Conservation (phyloP, 2,888 invertebrate genomes). For the Theodoxus fluviatilis region DNA sequence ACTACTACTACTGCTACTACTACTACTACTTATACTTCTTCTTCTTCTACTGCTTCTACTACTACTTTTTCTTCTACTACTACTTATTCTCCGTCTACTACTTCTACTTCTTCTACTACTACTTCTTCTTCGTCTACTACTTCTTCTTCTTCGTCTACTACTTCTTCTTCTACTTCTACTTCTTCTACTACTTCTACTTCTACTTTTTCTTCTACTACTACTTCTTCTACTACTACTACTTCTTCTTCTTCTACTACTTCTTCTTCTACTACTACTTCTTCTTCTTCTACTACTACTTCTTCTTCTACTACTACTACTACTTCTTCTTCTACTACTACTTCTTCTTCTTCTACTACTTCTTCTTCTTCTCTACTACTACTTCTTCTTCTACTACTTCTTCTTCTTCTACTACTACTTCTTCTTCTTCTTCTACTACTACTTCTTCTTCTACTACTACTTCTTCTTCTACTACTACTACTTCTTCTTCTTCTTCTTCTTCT, state of each 20-base stretch:
- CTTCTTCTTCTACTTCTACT: background rate
- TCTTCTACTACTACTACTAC: no score
- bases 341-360: conserved; percentile 10
- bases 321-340: no score
- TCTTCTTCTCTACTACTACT: background rate
- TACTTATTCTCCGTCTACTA: background rate
- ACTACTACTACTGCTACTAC: background rate
- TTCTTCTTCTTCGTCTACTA: background rate
- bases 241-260: background rate
- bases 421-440: background rate
- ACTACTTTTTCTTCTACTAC: no score
- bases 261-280: background rate
- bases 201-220: background rate
- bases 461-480: background rate
- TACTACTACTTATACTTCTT: background rate
- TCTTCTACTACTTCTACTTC: background rate
- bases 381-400: background rate
- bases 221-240: background rate
- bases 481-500: background rate
- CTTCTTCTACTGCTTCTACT: no score
- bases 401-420: background rate
- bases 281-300: background rate
- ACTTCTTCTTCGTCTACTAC: background rate
- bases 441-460: background rate
- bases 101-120: background rate